Base-by-base conservation (phyloP, 2,797 vertebrate genomes). In the Halcyon badia region DNA sequence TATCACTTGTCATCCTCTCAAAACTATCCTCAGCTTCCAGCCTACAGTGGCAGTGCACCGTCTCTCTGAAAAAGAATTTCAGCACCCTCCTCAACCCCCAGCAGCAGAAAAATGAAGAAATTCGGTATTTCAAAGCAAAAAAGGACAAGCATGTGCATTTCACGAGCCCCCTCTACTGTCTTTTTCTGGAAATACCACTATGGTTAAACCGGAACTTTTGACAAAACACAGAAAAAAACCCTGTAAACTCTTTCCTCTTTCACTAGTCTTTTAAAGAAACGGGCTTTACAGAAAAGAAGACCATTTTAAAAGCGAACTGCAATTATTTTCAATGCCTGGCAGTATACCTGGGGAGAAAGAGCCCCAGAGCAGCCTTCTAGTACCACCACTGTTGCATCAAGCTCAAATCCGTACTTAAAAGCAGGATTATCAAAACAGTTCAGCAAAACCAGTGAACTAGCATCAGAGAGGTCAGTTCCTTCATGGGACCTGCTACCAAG, bases 131-230 rank as follows among this genome's bases (percentile, higher is more conserved):
- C 25, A 11, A 11, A 2, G 69, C 5, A 9, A 30, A 57, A 31
- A 22, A 6, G 10, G 20, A 65, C 7, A 17, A 25, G 17, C 35
- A 35, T 56, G 6, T 10, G 31, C 41, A 76, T 58, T 91, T 87
- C 95, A 51, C 2, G 41, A 90, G 75, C 88, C 30, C 96, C 95
- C 96, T 95, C 97, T 97, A 48, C 71, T 84, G 97, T 21, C 48
- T 4, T 30, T 65, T 87, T 51, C 26, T 60, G 69, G 83, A 72
- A 90, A 79, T 73, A 18, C 11, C 79, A 44, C n/a, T 25, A 13
- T 0, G 18, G 42, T 25, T 51, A 26, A 52, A 62, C 20, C 1
- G 1, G 26, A 44, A 30, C n/a, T 87, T 48, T n/a, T 4, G 19
- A 30, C 16, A 41, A 60, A 48, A 10, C 28, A 1, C 2, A 7